Conservation (phyloP, 2,888 invertebrate genomes). For the Pollenia griseotomentosa region DNA sequence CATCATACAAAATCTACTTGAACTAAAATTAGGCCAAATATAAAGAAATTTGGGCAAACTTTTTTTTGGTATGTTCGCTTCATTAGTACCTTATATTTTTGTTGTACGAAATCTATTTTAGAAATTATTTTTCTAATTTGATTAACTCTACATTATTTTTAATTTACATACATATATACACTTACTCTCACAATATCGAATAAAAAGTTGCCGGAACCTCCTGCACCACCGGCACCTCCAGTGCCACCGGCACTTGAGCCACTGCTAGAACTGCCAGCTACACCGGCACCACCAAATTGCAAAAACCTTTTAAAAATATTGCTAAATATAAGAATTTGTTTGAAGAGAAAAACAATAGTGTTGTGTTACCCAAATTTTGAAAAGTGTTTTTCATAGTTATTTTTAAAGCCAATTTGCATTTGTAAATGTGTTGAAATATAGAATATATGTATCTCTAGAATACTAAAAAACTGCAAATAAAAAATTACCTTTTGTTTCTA, state of each 20-base stretch:
- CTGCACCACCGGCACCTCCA: conserved; percentile 85
- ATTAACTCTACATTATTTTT: too few species aligned
- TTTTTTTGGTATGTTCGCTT: too few species aligned
- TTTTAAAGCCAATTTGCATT: conserved; percentile 45
- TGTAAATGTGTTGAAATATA: not conserved
- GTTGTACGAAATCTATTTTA: too few species aligned
- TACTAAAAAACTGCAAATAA: not conserved
- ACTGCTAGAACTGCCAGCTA: conserved; percentile 78
- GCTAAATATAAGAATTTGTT: conserved; percentile 75
- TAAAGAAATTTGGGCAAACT: too few species aligned
- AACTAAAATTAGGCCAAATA: too few species aligned
- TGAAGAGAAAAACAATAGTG: conserved; percentile 42
- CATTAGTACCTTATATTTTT: too few species aligned
- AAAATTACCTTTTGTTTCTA: conserved; percentile 89
- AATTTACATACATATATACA: conserved; percentile 74
- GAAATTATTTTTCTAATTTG: too few species aligned
- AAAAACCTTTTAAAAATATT: conserved; percentile 83
- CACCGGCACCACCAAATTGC: conserved; percentile 84
- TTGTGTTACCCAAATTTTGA: conserved; percentile 67
- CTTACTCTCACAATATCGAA: conserved; percentile 95
- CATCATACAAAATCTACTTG: too few species aligned
- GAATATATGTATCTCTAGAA: not conserved
- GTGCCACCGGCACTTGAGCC: conserved; percentile 82
- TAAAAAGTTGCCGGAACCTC: conserved; percentile 94
- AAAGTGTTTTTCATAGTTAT: conserved; percentile 25